phyloP scores from a whole-genome alignment of 2,797 vertebrate genomes.

The Mormyrops boulengeri region DNA sequence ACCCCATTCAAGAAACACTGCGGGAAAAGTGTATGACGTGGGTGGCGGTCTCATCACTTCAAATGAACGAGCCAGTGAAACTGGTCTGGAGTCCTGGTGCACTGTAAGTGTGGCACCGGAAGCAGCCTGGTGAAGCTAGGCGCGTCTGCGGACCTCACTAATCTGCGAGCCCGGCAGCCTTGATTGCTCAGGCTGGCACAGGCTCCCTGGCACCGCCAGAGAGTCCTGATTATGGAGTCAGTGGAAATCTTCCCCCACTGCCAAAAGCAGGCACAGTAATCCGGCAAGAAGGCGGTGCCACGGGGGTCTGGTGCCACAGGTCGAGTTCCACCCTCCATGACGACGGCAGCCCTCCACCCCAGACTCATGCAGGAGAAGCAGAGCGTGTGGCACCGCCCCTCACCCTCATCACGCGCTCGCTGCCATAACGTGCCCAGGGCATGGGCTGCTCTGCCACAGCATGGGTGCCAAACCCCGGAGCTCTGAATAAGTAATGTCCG shows the following conservation, averaged over 20 bases:
- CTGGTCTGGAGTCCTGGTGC: not conserved
- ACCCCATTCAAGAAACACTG: not conserved
- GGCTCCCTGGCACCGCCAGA: conserved; percentile 20
- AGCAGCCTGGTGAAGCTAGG: conserved; percentile 31
- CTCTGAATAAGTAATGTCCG: conserved; percentile 73
- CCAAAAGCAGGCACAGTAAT: conserved; percentile 33
- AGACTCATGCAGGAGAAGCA: not conserved
- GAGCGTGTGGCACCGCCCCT: conserved; percentile 4
- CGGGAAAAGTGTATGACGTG: not conserved
- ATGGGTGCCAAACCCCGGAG: conserved; percentile 45
- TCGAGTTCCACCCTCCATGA: conserved; percentile 40
- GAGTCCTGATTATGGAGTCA: conserved; percentile 34
- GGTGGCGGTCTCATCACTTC: not conserved
- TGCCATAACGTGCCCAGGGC: not conserved
- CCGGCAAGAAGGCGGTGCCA: conserved; percentile 39
- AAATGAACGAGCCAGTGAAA: not conserved
- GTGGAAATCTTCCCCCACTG: conserved; percentile 52
- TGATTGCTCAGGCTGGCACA: conserved; percentile 36
- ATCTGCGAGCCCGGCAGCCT: conserved; percentile 38
- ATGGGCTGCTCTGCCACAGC: conserved; percentile 16
- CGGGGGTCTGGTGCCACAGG: conserved; percentile 38
- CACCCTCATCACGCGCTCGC: not conserved
- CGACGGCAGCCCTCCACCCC: not conserved
- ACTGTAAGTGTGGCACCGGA: not conserved
- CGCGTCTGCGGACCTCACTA: conserved; percentile 30